Conservation (phyloP, 2,797 vertebrate species). For the Acomys russatus region DNA sequence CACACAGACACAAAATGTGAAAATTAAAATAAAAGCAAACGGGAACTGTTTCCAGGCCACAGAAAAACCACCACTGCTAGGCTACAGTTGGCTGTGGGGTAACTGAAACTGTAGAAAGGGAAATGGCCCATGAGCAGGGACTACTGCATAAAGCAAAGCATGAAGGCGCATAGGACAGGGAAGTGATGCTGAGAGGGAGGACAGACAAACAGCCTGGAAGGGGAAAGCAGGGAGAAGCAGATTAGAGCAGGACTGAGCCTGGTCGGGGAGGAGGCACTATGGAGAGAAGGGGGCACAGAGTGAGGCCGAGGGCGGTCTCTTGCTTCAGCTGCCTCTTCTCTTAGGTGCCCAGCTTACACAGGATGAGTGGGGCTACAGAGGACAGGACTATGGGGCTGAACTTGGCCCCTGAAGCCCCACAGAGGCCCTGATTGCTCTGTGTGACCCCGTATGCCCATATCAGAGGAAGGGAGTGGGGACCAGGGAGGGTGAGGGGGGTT, state of each 20-base stretch:
- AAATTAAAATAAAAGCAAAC: not conserved
- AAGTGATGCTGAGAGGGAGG: not conserved
- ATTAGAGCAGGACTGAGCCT: not conserved
- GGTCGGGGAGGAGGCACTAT: not conserved
- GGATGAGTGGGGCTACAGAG: not conserved
- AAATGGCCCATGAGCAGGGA: no score
- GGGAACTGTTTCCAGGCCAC: not conserved
- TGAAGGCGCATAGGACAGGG: not conserved
- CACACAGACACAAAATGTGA: not conserved
- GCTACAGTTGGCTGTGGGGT: not conserved
- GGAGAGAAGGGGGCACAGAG: not conserved
- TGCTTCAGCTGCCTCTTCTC: not conserved
- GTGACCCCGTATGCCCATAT: not conserved
- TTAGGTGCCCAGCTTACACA: not conserved
- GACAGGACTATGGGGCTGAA: not conserved
- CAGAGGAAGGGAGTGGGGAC: not conserved
- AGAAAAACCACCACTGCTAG: not conserved
- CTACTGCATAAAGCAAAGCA: not conserved
- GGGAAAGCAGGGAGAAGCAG: not conserved
- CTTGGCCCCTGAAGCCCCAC: not conserved
- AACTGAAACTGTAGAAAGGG: not conserved
- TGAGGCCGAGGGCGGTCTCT: not conserved
- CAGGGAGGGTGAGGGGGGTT: not conserved
- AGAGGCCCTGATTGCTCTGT: not conserved
- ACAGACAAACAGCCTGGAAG: not conserved